These are phyloP conservation scores for Clarias fuscus DNA, from an alignment of 2,797 vertebrate genomes.

Conservation along the genomic window DNA sequence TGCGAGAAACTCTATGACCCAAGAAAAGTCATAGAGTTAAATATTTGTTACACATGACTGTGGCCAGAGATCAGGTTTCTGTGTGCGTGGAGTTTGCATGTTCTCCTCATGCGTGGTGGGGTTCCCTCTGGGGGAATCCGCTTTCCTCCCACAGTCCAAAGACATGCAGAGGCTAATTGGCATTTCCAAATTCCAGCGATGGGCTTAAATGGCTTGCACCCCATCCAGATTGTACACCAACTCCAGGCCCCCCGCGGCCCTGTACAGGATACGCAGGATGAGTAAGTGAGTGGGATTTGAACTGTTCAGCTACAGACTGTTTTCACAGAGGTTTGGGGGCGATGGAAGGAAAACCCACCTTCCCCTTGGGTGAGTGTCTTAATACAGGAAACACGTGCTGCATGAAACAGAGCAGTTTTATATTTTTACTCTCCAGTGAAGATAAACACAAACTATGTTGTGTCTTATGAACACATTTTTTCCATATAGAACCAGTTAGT, in stretches of 20 bases:
- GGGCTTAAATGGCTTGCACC: too few relatives aligned
- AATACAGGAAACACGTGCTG: constrained; percentile 3
- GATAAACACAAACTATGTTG: not conserved
- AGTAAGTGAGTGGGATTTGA: too few relatives aligned
- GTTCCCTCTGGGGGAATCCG: too few relatives aligned
- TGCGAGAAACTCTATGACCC: not conserved
- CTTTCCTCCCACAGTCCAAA: too few relatives aligned
- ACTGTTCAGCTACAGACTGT: not conserved
- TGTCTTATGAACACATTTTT: not conserved
- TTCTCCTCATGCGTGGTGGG: too few relatives aligned
- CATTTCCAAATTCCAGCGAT: too few relatives aligned
- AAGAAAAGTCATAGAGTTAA: not conserved
- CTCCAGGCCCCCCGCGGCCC: too few relatives aligned
- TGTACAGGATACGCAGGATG: too few relatives aligned
- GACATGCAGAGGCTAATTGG: too few relatives aligned
- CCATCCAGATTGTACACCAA: too few relatives aligned
- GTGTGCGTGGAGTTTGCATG: too few relatives aligned
- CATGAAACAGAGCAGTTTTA: not conserved
- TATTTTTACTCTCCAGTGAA: not conserved
- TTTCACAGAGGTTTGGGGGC: not conserved
- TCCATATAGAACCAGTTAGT: not conserved
- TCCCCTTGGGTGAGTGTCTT: not conserved
- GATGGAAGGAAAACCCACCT: not conserved
- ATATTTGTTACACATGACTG: not conserved
- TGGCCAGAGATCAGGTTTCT: too few relatives aligned